Evolutionary conservation across 2,888 invertebrate genomes (phyloP).

Genomic region (Leptopilina drosophilae): DNA sequence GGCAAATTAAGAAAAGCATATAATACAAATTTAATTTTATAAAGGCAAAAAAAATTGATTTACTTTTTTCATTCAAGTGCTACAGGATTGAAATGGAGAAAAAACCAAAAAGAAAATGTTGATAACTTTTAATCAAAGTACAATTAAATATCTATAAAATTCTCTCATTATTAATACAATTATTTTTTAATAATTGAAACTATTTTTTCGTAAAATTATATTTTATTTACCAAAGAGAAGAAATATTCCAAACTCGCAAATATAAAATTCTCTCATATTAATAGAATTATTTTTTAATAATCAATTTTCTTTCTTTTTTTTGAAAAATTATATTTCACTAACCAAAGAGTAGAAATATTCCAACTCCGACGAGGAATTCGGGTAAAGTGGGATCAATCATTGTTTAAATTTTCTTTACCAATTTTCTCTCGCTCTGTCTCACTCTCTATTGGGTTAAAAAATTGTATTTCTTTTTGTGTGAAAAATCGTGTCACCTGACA

Average conservation of each 20-base stretch:
- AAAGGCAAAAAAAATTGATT: too few relatives aligned
- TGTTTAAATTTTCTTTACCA: constrained; percentile 42
- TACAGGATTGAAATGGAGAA: too few relatives aligned
- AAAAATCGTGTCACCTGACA: constrained; percentile 43
- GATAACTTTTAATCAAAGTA: too few relatives aligned
- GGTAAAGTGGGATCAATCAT: constrained; percentile 64
- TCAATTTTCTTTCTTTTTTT: neutral
- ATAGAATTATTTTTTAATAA: too few relatives aligned
- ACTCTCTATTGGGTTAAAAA: neutral
- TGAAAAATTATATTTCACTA: constrained; percentile 39
- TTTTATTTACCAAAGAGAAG: constrained; percentile 64
- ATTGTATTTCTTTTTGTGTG: neutral
- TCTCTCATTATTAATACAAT: too few relatives aligned
- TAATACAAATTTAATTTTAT: too few relatives aligned
- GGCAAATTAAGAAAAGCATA: too few relatives aligned
- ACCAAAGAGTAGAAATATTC: constrained; percentile 67
- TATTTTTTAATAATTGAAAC: neutral
- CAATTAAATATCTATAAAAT: constrained; percentile 56
- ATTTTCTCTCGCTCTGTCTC: neutral
- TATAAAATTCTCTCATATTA: too few relatives aligned
- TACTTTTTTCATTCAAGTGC: too few relatives aligned
- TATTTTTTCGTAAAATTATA: neutral
- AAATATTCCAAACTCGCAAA: constrained; percentile 60
- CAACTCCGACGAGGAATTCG: constrained; percentile 66
- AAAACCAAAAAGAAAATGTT: too few relatives aligned